A percentile compares a stretch with the other conserved stretches of the same genome.
These are phyloP conservation scores for Hippocampus comes DNA, from an alignment of 2,113 vertebrate genomes.

Conservation along the genomic window DNA sequence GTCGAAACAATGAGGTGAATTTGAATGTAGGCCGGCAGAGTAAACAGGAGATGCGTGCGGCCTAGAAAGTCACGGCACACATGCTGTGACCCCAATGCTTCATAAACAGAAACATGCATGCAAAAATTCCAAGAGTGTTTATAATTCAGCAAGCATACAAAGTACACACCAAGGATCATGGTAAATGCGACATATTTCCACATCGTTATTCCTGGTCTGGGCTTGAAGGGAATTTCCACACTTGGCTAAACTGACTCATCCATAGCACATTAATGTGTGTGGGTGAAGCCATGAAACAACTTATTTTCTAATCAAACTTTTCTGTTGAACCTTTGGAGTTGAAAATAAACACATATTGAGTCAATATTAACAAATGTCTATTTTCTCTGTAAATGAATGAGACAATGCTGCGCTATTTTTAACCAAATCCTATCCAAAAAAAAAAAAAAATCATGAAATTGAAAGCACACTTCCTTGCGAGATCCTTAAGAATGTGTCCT, in stretches of 20 bases:
- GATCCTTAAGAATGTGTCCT: not conserved
- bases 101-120: conserved; percentile 29
- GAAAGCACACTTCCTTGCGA: not conserved
- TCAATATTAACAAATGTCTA: not conserved
- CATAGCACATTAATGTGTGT: conserved; percentile 25
- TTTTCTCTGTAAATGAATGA: not conserved
- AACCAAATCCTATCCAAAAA: not conserved
- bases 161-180: conserved; percentile 21
- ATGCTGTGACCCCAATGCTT: conserved; percentile 23
- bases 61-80: conserved; percentile 7
- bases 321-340: conserved; percentile 3
- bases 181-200: conserved; percentile 15
- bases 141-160: conserved; percentile 18
- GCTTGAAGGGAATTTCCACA: conserved; percentile 42
- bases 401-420: not conserved
- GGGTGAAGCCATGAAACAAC: conserved; percentile 13
- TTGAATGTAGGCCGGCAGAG: conserved; percentile 14
- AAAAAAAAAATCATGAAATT: not conserved
- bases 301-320: conserved; percentile 26
- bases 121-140: conserved; percentile 24
- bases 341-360: not conserved
- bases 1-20: conserved; percentile 34
- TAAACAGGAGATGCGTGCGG: conserved; percentile 11
- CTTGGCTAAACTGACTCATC: conserved; percentile 27
- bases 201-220: conserved; percentile 18